A percentile compares a stretch with the other conserved stretches of the same genome.
Conservation (phyloP, 2,888 invertebrate species). For the Dichetophora obliterata region DNA sequence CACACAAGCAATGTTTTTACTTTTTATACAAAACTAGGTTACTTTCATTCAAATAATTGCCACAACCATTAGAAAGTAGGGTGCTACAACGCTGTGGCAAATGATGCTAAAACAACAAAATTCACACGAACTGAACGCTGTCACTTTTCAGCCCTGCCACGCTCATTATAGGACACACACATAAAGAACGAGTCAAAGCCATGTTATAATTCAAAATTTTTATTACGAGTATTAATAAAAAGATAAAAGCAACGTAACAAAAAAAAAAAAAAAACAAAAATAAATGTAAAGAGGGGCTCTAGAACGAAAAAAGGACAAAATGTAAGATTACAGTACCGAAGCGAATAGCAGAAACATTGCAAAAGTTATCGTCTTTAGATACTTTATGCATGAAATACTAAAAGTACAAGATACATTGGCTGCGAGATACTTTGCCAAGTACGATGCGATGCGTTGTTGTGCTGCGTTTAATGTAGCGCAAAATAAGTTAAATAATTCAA, state of each 20-base stretch:
- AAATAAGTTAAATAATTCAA: constrained; percentile 60
- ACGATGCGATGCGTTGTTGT: constrained; percentile 16
- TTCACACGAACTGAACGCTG: constrained; percentile 42
- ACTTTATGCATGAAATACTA: constrained; percentile 28
- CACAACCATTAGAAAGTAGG: too few species aligned
- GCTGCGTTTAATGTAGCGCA: constrained; percentile 56
- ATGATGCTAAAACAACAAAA: constrained; percentile 42
- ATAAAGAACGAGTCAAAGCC: constrained; percentile 49
- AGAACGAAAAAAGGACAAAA: neutral
- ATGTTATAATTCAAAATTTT: constrained; percentile 56
- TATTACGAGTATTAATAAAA: constrained; percentile 50
- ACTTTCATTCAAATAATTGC: too few species aligned
- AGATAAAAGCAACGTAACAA: constrained; percentile 35
- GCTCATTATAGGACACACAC: constrained; percentile 44
- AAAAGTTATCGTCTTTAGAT: constrained; percentile 55
- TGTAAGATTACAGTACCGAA: neutral
- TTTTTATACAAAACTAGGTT: too few species aligned
- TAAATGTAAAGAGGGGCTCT: neutral
- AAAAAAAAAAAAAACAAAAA: neutral
- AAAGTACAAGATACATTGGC: constrained; percentile 6
- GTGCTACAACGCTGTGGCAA: constrained; percentile 38
- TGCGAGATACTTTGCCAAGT: constrained; percentile 4
- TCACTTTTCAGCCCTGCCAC: neutral
- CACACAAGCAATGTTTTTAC: neutral
- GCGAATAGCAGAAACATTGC: constrained; percentile 41